These are phyloP conservation scores for Caenorhabditis doughertyi DNA, from an alignment of 2,888 invertebrate genomes.

Conservation along the genomic window DNA sequence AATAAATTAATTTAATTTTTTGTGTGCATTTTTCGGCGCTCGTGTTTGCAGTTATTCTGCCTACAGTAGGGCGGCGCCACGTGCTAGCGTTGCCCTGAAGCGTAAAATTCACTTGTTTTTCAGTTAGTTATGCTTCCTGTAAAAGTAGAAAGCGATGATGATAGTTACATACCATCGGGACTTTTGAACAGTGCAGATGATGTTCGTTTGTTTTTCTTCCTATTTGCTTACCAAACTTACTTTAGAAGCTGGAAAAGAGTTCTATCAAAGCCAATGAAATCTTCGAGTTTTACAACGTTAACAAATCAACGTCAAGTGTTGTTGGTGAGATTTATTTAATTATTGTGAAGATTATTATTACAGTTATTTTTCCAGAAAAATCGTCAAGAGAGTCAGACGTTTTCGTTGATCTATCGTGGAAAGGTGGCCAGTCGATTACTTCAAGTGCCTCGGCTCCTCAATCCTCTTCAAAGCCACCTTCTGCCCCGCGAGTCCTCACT, in stretches of 20 bases:
- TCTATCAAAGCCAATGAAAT: slow-evolving; percentile 26
- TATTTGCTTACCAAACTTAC: too few relatives aligned
- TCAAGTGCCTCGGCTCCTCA: background rate
- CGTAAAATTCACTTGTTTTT: too few relatives aligned
- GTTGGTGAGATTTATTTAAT: background rate
- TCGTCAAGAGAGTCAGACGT: background rate
- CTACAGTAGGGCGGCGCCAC: background rate
- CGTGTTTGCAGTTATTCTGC: background rate
- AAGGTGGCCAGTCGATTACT: background rate
- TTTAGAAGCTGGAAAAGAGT: background rate
- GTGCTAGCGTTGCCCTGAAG: too few relatives aligned
- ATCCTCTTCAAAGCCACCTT: background rate
- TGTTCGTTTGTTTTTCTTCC: too few relatives aligned
- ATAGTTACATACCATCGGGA: slow-evolving; percentile 35
- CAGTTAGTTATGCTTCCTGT: slow-evolving; percentile 2
- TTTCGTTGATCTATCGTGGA: slow-evolving; percentile 10
- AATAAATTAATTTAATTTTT: slow-evolving; percentile 4
- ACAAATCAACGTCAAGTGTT: background rate
- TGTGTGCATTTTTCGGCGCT: background rate
- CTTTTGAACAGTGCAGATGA: slow-evolving; percentile 10
- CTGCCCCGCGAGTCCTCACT: background rate
- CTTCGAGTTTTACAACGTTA: slow-evolving; percentile 29
- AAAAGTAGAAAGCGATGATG: slow-evolving; percentile 25
- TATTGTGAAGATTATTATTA: background rate
- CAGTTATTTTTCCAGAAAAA: slow-evolving; percentile 3